These are phyloP conservation scores for Ephestia elutella DNA, from an alignment of 1,140 invertebrate species.

Conservation along the genomic window DNA sequence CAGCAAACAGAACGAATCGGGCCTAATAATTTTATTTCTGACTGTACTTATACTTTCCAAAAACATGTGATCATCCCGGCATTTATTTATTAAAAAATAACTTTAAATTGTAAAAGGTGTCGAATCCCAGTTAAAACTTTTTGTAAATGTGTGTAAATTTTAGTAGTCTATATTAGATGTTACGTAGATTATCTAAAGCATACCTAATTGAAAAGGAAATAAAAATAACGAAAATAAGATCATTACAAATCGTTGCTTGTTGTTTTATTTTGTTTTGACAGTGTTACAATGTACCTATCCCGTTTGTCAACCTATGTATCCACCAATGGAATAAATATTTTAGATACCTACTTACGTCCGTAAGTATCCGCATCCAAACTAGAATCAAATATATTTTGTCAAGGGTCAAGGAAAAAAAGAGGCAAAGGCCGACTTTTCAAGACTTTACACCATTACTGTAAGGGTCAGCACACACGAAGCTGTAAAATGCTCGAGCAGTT, in stretches of 20 bases:
- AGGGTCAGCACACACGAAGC: too few species aligned
- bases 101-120: slow-evolving; percentile 14
- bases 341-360: too few species aligned
- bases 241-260: slow-evolving; percentile 49
- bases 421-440: too few species aligned
- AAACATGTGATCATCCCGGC: slow-evolving; percentile 9
- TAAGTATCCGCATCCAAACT: too few species aligned
- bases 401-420: too few species aligned
- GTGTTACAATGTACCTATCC: too few species aligned
- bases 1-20: slow-evolving; percentile 16
- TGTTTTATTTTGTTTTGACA: slow-evolving; percentile 27
- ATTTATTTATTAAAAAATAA: slow-evolving; percentile 14
- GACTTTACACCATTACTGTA: too few species aligned
- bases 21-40: slow-evolving; percentile 23
- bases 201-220: slow-evolving; percentile 39
- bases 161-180: slow-evolving; percentile 69
- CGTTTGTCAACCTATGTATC: too few species aligned
- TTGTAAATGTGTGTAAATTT: slow-evolving; percentile 70
- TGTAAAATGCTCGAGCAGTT: too few species aligned
- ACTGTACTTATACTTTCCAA: background rate
- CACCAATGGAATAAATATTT: too few species aligned
- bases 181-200: slow-evolving; percentile 66
- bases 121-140: slow-evolving; percentile 55
- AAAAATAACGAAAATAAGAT: slow-evolving; percentile 55
- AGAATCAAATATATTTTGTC: too few species aligned